phyloP scores from a whole-genome alignment of 2,113 vertebrate species.

The Laticauda colubrina region DNA sequence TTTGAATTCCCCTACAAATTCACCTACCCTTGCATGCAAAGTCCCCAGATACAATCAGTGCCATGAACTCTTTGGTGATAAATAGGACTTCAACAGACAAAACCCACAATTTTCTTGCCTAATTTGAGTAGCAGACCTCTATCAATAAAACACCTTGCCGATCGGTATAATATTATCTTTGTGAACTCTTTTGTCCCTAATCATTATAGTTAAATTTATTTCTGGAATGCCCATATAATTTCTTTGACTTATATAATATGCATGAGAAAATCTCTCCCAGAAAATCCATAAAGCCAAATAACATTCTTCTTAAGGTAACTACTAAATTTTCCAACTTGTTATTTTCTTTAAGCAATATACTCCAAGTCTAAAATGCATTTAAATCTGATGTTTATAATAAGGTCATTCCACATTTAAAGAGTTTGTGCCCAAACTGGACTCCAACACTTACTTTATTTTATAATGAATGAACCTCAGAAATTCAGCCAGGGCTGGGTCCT shows the following conservation, averaged over 20 bases:
- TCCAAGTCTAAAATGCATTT: not conserved
- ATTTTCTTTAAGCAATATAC: not conserved
- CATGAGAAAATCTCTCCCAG: conserved; percentile 2
- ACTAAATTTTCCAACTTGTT: not conserved
- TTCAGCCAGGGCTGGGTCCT: not conserved
- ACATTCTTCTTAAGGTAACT: conserved; percentile 1
- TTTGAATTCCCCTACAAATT: not conserved
- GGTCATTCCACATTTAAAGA: not conserved
- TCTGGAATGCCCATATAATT: not conserved
- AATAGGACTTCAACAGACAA: not conserved
- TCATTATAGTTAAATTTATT: not conserved
- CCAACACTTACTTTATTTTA: not conserved
- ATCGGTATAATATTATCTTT: not conserved
- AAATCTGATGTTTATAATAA: not conserved
- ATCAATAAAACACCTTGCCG: not conserved
- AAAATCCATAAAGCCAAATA: conserved; percentile 11
- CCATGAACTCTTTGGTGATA: not conserved
- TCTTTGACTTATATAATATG: not conserved
- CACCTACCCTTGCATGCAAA: not conserved
- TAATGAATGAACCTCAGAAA: not conserved
- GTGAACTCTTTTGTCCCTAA: not conserved
- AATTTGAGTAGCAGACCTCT: not conserved
- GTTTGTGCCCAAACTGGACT: not conserved
- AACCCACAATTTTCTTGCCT: not conserved
- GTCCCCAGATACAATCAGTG: not conserved